Conservation (phyloP, 2,113 vertebrate species). For the Sturnus vulgaris region DNA sequence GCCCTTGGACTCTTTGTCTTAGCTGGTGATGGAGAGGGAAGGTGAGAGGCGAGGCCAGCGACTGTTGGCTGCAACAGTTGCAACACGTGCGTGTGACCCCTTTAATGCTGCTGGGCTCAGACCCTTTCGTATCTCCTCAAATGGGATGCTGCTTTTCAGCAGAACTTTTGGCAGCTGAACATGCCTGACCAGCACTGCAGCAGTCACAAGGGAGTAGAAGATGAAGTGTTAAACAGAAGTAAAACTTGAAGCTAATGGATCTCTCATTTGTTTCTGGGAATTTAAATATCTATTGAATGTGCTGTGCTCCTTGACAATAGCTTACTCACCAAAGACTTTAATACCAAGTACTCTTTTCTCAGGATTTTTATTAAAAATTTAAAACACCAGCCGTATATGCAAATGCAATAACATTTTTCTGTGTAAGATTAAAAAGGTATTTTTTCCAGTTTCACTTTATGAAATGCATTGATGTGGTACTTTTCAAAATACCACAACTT, state of each 20-base stretch:
- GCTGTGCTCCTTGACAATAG: neutral
- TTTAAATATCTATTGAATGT: neutral
- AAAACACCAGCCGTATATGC: neutral
- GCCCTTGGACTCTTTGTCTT: neutral
- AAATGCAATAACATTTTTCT: neutral
- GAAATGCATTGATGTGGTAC: neutral
- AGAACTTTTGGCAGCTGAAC: neutral
- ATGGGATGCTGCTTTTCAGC: neutral
- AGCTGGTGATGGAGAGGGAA: neutral
- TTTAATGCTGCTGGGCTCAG: neutral
- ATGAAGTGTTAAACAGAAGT: neutral
- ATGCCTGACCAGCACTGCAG: neutral
- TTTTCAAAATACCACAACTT: neutral
- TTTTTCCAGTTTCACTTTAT: neutral
- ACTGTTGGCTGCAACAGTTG: neutral
- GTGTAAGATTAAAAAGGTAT: neutral
- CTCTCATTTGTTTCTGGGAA: neutral
- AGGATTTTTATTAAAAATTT: neutral
- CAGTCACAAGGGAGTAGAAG: neutral
- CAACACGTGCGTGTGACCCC: neutral
- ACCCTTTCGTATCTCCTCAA: accelerated
- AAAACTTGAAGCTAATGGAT: neutral
- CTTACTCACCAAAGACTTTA: neutral
- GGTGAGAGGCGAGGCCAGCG: neutral
- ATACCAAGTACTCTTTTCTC: neutral